Conservation (phyloP, 2,888 invertebrate genomes). For the Elmis aenea region DNA sequence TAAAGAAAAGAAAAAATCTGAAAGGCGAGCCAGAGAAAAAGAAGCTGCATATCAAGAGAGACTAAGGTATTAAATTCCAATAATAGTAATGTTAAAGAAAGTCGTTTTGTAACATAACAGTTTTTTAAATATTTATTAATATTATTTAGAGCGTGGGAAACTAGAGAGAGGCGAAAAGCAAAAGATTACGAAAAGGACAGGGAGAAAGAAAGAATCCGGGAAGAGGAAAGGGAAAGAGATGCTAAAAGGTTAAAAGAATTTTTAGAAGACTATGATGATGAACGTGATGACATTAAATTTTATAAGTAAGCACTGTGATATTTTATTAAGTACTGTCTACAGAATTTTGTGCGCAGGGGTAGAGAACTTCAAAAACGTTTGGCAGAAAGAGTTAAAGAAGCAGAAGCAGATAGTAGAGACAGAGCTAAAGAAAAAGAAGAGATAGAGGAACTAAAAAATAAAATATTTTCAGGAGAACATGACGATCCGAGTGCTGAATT, state of each 20-base stretch:
- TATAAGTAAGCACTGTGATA: slow-evolving; percentile 63
- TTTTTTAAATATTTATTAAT: slow-evolving; percentile 14
- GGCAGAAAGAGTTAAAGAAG: slow-evolving; percentile 88
- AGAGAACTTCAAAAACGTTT: slow-evolving; percentile 87
- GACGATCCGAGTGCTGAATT: slow-evolving; percentile 60
- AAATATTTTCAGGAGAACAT: slow-evolving; percentile 66
- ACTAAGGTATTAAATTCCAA: slow-evolving; percentile 47
- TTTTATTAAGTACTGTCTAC: neutral
- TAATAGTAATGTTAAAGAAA: slow-evolving; percentile 10
- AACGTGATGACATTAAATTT: slow-evolving; percentile 94
- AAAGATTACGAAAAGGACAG: slow-evolving; percentile 88
- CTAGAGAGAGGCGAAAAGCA: slow-evolving; percentile 80
- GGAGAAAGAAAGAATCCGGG: slow-evolving; percentile 76
- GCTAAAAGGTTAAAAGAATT: slow-evolving; percentile 94
- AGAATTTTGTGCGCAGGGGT: slow-evolving; percentile 51
- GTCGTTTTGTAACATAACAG: slow-evolving; percentile 36
- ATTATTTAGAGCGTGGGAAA: slow-evolving; percentile 85
- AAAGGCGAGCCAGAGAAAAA: slow-evolving; percentile 89
- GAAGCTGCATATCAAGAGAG: slow-evolving; percentile 95
- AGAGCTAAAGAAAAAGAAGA: slow-evolving; percentile 84
- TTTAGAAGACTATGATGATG: slow-evolving; percentile 98
- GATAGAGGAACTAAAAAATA: slow-evolving; percentile 74
- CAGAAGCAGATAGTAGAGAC: slow-evolving; percentile 87
- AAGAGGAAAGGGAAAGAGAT: slow-evolving; percentile 85
- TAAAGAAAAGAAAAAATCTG: slow-evolving; percentile 82